These are phyloP conservation scores for Atta cephalotes DNA, from an alignment of 1,140 invertebrate species.

Conservation along the genomic window DNA sequence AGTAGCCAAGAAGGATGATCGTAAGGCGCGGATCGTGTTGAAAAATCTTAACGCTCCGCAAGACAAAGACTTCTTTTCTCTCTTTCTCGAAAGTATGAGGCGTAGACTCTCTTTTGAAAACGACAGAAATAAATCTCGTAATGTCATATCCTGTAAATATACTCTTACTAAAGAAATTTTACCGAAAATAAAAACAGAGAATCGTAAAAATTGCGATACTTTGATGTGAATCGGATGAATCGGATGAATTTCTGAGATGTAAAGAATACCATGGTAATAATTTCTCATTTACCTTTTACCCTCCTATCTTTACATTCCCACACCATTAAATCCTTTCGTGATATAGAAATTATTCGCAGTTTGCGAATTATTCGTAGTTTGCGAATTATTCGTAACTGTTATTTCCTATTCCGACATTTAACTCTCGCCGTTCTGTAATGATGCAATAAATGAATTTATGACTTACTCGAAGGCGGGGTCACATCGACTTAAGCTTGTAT, in stretches of 20 bases:
- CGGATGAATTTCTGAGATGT: slow-evolving; percentile 11
- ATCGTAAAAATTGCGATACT: background rate
- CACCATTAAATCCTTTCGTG: slow-evolving; percentile 20
- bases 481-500: background rate
- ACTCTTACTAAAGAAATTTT: background rate
- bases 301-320: background rate
- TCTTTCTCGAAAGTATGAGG: slow-evolving; percentile 15
- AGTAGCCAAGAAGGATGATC: slow-evolving; percentile 52
- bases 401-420: background rate
- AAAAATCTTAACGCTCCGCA: slow-evolving; percentile 50
- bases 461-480: background rate
- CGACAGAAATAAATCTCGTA: slow-evolving; percentile 46
- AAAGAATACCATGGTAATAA: slow-evolving; percentile 28
- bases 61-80: background rate
- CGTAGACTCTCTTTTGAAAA: background rate
- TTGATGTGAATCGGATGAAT: slow-evolving; percentile 2
- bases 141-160: slow-evolving; percentile 50
- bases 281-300: slow-evolving; percentile 26
- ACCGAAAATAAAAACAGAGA: background rate
- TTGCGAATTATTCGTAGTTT: background rate
- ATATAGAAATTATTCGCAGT: slow-evolving; percentile 30
- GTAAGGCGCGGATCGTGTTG: slow-evolving; percentile 37
- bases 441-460: slow-evolving; percentile 39
- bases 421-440: background rate
- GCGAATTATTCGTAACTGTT: slow-evolving; percentile 6